Evolutionary conservation across 2,888 invertebrate genomes (phyloP).

Genomic region (Prosopocoilus inquinatus): DNA sequence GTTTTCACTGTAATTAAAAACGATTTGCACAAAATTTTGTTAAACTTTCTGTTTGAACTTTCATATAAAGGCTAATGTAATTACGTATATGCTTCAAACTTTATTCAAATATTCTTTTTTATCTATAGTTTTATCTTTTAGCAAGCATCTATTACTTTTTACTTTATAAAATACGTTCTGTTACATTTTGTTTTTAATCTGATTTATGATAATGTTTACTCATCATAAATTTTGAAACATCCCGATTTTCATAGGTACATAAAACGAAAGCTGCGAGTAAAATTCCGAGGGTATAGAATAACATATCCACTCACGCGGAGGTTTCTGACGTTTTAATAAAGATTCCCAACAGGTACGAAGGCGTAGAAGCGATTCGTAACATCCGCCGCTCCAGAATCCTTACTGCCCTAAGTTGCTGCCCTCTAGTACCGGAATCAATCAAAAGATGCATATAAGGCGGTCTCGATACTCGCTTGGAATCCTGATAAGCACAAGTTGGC

Average conservation of each 20-base stretch:
- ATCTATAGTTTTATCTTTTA: too few species aligned
- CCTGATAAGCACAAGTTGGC: neutral
- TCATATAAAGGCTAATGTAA: too few species aligned
- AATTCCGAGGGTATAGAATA: neutral
- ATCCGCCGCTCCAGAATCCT: neutral
- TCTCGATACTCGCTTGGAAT: neutral
- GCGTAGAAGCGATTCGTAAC: slow-evolving; percentile 2
- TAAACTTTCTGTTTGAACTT: too few species aligned
- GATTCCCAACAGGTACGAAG: slow-evolving; percentile 7
- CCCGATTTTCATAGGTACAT: neutral
- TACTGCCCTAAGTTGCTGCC: neutral
- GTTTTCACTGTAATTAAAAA: too few species aligned
- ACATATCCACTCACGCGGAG: neutral
- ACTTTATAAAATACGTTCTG: too few species aligned
- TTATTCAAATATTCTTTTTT: too few species aligned
- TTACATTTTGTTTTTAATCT: too few species aligned
- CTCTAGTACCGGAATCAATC: neutral
- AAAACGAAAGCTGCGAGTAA: neutral
- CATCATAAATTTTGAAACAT: neutral
- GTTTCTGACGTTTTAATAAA: slow-evolving; percentile 14
- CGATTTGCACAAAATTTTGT: too few species aligned
- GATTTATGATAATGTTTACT: too few species aligned
- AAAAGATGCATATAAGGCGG: neutral
- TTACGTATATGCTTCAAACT: too few species aligned
- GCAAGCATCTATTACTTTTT: too few species aligned